Percentiles rank a stretch among this genome's conserved stretches.
Conservation (phyloP, 2,797 vertebrate genomes). For the Urosaurus nigricauda region DNA sequence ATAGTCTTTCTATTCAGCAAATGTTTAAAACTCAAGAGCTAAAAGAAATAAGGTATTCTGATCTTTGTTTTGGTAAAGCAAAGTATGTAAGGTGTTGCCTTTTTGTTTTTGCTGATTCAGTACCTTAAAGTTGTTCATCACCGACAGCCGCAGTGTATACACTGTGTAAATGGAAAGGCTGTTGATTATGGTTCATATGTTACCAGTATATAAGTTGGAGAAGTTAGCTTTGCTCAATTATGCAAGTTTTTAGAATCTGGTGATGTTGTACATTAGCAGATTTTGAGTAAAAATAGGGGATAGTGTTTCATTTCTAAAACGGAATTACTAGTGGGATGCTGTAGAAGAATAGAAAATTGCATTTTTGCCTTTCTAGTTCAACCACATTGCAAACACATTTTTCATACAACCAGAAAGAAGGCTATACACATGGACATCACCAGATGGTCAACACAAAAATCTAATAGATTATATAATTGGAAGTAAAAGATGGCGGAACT, state of each 20-base stretch:
- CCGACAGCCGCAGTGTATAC: neutral
- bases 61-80: neutral
- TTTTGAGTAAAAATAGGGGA: neutral
- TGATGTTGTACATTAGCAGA: neutral
- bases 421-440: too few species aligned
- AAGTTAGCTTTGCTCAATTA: neutral
- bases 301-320: neutral
- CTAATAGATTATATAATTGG: too few species aligned
- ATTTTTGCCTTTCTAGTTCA: neutral
- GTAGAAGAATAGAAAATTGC: neutral
- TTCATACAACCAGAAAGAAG: too few species aligned
- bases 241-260: neutral
- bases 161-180: neutral
- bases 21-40: neutral
- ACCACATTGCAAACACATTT: too few species aligned
- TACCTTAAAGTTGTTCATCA: slow-evolving; percentile 6
- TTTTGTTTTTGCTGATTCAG: slow-evolving; percentile 5
- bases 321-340: neutral
- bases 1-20: neutral
- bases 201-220: neutral
- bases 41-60: neutral
- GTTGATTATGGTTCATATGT: neutral
- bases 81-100: neutral
- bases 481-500: too few species aligned
- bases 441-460: too few species aligned